A percentile compares a stretch with the other conserved stretches of the same genome.
phyloP scores from a whole-genome alignment of 1,140 invertebrate genomes.

The Drosophila erecta region DNA sequence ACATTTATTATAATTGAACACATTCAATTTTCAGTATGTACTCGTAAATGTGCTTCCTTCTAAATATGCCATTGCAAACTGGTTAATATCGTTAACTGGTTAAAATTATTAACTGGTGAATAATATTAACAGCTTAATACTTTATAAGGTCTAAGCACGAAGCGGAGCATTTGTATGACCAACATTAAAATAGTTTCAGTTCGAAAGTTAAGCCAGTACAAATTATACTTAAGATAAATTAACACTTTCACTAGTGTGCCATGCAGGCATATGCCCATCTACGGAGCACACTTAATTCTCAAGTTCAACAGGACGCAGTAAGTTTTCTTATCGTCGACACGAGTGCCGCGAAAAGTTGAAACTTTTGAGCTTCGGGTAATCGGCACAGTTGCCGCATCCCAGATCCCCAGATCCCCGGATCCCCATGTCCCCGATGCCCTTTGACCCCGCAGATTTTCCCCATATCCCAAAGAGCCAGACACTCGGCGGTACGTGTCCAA shows the following conservation, averaged over 20 bases:
- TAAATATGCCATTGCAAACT: too few relatives aligned
- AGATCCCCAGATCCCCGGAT: neutral
- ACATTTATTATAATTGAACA: too few relatives aligned
- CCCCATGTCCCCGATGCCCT: neutral
- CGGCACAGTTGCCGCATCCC: constrained; percentile 4
- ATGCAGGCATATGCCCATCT: constrained; percentile 1
- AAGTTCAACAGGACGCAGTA: constrained; percentile 70
- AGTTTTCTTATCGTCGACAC: constrained; percentile 68
- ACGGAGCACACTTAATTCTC: constrained; percentile 61
- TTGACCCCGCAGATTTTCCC: constrained; percentile 1
- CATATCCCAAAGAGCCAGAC: neutral
- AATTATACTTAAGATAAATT: too few relatives aligned
- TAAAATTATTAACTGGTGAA: too few relatives aligned
- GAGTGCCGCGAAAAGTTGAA: constrained; percentile 41
- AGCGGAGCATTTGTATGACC: too few relatives aligned
- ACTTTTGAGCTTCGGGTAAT: constrained; percentile 32
- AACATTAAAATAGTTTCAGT: too few relatives aligned
- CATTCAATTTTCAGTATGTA: too few relatives aligned
- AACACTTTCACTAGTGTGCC: constrained; percentile 8
- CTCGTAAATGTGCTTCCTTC: too few relatives aligned
- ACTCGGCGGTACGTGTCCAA: constrained; percentile 36
- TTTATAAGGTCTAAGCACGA: too few relatives aligned
- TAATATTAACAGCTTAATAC: too few relatives aligned
- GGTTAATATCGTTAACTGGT: too few relatives aligned
- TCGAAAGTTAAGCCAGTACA: too few relatives aligned